Evolutionary conservation across 2,888 invertebrate genomes (phyloP).

Genomic region (Cosmia trapezina): DNA sequence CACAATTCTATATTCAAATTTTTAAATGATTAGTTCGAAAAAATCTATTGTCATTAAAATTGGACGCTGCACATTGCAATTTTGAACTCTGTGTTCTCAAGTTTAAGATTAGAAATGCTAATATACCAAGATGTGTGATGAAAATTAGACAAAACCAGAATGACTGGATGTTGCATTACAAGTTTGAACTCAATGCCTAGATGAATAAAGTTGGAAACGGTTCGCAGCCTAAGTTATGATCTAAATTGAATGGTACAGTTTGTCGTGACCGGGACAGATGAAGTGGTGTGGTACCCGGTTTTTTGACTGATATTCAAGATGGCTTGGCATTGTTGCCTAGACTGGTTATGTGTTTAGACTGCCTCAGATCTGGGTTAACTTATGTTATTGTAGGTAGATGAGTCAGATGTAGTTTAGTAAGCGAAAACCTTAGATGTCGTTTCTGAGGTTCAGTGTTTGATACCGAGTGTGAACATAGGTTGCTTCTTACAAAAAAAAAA

Average conservation of each 20-base stretch:
- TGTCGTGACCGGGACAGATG: conserved; percentile 50
- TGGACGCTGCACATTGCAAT: neutral
- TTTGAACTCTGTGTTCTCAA: accelerated
- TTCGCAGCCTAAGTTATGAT: neutral
- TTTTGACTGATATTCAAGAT: conserved; percentile 37
- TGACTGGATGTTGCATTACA: neutral
- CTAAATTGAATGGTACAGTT: conserved; percentile 36
- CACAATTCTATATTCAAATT: conserved; percentile 45
- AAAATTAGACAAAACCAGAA: conserved; percentile 21
- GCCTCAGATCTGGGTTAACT: conserved; percentile 29
- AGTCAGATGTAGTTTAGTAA: conserved; percentile 8
- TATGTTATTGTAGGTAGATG: conserved; percentile 15
- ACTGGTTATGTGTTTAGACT: conserved; percentile 39
- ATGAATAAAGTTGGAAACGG: conserved; percentile 17
- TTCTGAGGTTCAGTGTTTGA: neutral
- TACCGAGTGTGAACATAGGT: neutral
- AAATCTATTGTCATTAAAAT: conserved; percentile 27
- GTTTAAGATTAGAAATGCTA: conserved; percentile 1
- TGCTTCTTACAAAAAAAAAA: too few species aligned
- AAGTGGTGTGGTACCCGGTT: conserved; percentile 35
- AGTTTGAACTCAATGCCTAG: conserved; percentile 10
- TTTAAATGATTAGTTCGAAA: conserved; percentile 29
- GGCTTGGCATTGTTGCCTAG: conserved; percentile 35
- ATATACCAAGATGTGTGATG: neutral
- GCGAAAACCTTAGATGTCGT: neutral